Evolutionary conservation across 2,113 vertebrate species (phyloP), one percentile per base, ranked within the genome.

Genomic region (Periophthalmus modestus): DNA sequence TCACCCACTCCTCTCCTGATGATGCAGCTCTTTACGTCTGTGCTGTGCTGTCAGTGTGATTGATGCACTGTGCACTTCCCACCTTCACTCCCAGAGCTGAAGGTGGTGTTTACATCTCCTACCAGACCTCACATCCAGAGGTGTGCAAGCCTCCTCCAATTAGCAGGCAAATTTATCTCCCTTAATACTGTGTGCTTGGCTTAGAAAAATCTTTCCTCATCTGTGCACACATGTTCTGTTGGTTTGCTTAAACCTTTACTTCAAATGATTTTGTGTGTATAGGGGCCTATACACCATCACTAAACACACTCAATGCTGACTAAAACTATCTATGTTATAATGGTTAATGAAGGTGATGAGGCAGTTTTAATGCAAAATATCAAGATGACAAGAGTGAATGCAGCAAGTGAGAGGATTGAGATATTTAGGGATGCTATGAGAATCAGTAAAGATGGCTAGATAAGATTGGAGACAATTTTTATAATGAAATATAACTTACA

Each of bases 21-120:
- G 80, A 87, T 86, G 78, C 73, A 82, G 82, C 84, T 79, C 68
- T 59, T 59, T 66, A 70, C 43, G 21, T 82, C 82, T 78, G 72
- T 90, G 89, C 69, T 70, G 79, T 43, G 77, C 86, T 91, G 89
- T 92, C 88, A 90, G 14, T 28, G 18, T 93, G 91, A 94, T 92
- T 91, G 91, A 93, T 93, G 84, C 66, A 88, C 78, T 91, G 72
- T 63, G 75, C 46, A 55, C 81, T 66, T 83, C 82, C 83, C 84
- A 82, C 74, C 77, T 66, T 73, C 83, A 70, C 62, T 73, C 21
- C 65, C 55, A 23, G 46, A 61, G 63, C 84, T 82, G 28, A 43
- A 43, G 16, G 75, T 71, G 47, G 66, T 74, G 75, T 86, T 85
- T 65, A 73, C 0, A 36, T 50, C 73, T 68, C 73, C 14, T 68